These are phyloP conservation scores for Apeira syringaria DNA, from an alignment of 2,888 invertebrate genomes.

Conservation along the genomic window DNA sequence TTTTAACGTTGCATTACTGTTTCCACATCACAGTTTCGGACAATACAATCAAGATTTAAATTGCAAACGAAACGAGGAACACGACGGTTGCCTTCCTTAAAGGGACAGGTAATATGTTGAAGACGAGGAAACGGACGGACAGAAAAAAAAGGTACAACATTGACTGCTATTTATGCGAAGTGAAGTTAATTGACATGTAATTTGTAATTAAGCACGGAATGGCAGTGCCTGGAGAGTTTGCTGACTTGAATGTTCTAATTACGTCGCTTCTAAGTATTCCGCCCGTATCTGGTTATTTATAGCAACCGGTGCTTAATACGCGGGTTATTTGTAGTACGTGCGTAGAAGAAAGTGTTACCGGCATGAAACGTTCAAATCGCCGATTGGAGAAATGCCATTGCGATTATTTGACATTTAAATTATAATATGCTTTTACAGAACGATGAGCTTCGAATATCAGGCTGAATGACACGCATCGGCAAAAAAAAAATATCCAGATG, in stretches of 20 bases:
- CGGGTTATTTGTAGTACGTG: not conserved
- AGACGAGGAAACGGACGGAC: constrained; percentile 46
- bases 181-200: constrained; percentile 29
- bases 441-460: too few relatives aligned
- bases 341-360: not conserved
- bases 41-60: constrained; percentile 36
- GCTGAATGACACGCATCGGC: too few relatives aligned
- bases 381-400: too few relatives aligned
- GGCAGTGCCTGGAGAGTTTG: constrained; percentile 17
- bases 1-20: constrained; percentile 2
- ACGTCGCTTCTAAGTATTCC: constrained; percentile 11
- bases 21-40: not conserved
- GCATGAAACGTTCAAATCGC: too few relatives aligned
- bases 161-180: constrained; percentile 22
- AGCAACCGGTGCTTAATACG: not conserved
- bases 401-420: too few relatives aligned
- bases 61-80: constrained; percentile 44
- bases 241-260: constrained; percentile 12
- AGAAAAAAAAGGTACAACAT: constrained; percentile 24
- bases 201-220: constrained; percentile 28
- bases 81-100: constrained; percentile 45
- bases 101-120: constrained; percentile 39
- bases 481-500: too few relatives aligned
- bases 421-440: too few relatives aligned
- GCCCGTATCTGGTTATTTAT: constrained; percentile 3